phyloP scores from a whole-genome alignment of 1,140 invertebrate species.

The Chironomus striatipennis region DNA sequence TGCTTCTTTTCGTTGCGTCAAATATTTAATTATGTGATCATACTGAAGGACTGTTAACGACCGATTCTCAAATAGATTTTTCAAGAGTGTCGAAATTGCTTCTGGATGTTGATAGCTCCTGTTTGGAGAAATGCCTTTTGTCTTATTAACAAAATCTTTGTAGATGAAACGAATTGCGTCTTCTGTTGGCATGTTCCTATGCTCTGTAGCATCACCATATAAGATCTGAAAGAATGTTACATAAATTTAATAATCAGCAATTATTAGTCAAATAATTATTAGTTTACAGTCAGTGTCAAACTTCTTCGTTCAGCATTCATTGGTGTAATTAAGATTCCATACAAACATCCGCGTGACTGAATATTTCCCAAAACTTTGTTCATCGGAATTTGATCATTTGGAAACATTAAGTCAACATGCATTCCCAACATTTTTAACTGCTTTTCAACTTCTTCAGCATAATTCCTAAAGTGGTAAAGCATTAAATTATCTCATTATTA shows the following conservation, averaged over 20 bases:
- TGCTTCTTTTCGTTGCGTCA: conserved; percentile 63
- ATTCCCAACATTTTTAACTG: conserved; percentile 71
- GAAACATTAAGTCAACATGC: conserved; percentile 77
- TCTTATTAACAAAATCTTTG: conserved; percentile 71
- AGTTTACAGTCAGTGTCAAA: conserved; percentile 57
- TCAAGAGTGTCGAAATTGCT: conserved; percentile 64
- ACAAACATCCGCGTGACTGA: conserved; percentile 71
- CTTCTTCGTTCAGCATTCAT: conserved; percentile 78
- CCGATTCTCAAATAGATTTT: conserved; percentile 69
- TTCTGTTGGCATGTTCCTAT: conserved; percentile 90
- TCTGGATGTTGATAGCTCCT: conserved; percentile 52
- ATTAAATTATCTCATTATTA: conserved; percentile 28
- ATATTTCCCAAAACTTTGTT: conserved; percentile 81
- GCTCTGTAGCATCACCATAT: conserved; percentile 79
- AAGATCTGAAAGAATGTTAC: conserved; percentile 53
- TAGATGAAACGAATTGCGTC: conserved; percentile 73
- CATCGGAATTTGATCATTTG: conserved; percentile 78
- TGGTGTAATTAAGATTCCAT: conserved; percentile 77
- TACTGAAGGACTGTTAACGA: conserved; percentile 72
- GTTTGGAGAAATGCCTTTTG: conserved; percentile 44
- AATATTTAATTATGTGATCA: conserved; percentile 68
- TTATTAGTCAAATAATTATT: neutral
- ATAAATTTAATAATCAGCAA: neutral
- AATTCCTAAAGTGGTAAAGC: conserved; percentile 62
- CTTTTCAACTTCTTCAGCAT: conserved; percentile 80